Evolutionary conservation across 2,113 vertebrate genomes (phyloP), one percentile per base, ranked within the genome.

Genomic region (Pseudopipra pipra): DNA sequence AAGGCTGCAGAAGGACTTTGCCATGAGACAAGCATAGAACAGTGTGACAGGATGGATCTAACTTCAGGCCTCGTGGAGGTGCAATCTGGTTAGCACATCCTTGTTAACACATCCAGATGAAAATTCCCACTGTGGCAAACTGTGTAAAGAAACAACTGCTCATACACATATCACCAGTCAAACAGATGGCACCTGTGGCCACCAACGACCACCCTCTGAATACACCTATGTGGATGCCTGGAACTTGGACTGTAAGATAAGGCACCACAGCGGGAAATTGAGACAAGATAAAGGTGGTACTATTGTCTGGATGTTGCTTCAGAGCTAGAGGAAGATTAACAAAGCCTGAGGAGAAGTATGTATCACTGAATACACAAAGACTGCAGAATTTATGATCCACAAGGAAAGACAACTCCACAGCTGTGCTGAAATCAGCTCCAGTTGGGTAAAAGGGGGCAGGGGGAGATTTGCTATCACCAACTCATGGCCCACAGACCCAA

Each of bases 391-490:
- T 51, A 58, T 33, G 12, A 6, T 4, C 19, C 37, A 28, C 23
- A 74, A 62, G 8, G 20, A 46, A 61, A 54, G 4, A 3, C 23
- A 74, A 22, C 14, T 51, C 35, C 8, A 31, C 6, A 46, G 14
- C 44, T 59, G 14, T 44, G 2, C 22, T 46, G 12, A 67, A 82
- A 59, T 59, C 19, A 2, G 5, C 33, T 74, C 14, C 0, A 0
- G 28, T 7, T 39, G 23, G 10, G 27, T 46, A 21, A 74, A 74
- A 52, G 17, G 10, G 37, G 23, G 6, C 16, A 37, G 19, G 7
- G 14, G 14, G 59, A 66, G 37, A 59, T 44, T 41, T 0, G 0
- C 23, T 15, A 27, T 31, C 27, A 28, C 33, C 1, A 5, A 44
- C 37, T 66, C 11, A 4, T 9, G 22, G 18, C 9, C 22, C 68